Base-by-base conservation (phyloP, 2,888 invertebrate species). In the Mycalesis mineus region DNA sequence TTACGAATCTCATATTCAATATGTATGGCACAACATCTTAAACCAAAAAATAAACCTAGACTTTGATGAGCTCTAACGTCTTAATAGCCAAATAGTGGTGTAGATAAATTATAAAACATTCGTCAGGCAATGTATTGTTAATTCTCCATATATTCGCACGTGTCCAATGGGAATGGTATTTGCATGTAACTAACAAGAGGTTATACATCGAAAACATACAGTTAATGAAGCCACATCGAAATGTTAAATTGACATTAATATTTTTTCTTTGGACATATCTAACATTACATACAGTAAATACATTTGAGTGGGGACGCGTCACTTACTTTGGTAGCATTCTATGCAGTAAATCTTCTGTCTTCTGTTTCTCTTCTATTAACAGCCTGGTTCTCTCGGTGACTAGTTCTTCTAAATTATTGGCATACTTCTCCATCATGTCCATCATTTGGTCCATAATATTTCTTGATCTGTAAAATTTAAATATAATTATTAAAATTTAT, bases 371-470 rank as follows among this genome's bases (percentile, higher is more conserved):
- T 85, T 97, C 97, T 74, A 93, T 94, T 73, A 98, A 91, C 75
- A 96, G 92, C 77, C 95, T 93, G 65, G 98, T 98, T 73, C 98
- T 92, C 88, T 98, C 97, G 73, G 92, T 95, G 77, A 98, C 98
- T 88, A 98, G 93, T 82, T 97, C 97, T 87, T 98, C 98, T 85
- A 98, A 93, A 90, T 98, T 96, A 82, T 96, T 95, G 58, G 97
- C 97, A 84, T 98, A 97, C 75, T 96, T 97, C 82, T 97, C 98
- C 97, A 98, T 97, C 96, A 97, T 97, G 71, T 96, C 95, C 95
- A 98, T 97, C 96, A 98, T 97, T 91, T 97, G 97, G 84, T 98
- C 97, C 96, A 97, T 96, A 70, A 97, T 96, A 79, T 97, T 97
- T 72, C 94, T 93, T 73, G 92, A 95, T 77, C 96, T 96, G 73